Evolutionary conservation across 2,113 vertebrate genomes (phyloP).

Genomic region (Leucoraja erinaceus): DNA sequence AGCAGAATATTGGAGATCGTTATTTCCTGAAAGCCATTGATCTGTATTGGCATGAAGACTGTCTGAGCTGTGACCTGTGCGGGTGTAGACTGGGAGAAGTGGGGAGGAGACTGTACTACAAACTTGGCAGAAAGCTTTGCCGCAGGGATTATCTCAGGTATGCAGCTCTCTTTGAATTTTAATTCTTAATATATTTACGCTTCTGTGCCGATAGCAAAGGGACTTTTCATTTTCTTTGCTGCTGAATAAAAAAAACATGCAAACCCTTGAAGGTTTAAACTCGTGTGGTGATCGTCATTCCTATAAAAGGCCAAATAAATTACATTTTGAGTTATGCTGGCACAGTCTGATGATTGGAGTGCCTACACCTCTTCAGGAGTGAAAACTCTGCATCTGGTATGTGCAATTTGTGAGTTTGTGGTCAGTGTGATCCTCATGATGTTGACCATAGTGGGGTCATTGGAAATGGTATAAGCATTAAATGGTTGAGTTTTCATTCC

Average conservation of each 20-base stretch:
- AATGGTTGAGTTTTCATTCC: too few species aligned
- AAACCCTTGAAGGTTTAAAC: background rate
- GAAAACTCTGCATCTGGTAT: too few species aligned
- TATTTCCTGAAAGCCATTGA: constrained; percentile 98
- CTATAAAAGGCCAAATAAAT: background rate
- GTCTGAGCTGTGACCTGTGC: constrained; percentile 94
- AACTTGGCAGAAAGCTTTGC: constrained; percentile 91
- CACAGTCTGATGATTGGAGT: background rate
- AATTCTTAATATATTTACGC: background rate
- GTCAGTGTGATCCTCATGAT: background rate
- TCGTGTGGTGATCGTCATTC: background rate
- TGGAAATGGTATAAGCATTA: too few species aligned
- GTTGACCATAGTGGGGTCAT: background rate
- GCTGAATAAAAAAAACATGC: background rate
- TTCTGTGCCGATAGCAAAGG: background rate
- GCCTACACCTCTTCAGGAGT: background rate
- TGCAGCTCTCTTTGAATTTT: constrained; percentile 1
- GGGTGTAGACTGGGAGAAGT: constrained; percentile 92
- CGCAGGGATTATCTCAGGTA: constrained; percentile 96
- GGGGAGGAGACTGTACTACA: constrained; percentile 88
- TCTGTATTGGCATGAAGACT: constrained; percentile 98
- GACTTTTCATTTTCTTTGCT: background rate
- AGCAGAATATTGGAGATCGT: constrained; percentile 94
- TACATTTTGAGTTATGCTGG: background rate
- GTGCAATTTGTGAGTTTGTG: too few species aligned